Evolutionary conservation across 2,797 vertebrate genomes (phyloP).

Genomic region (Oryzias sinensis): DNA sequence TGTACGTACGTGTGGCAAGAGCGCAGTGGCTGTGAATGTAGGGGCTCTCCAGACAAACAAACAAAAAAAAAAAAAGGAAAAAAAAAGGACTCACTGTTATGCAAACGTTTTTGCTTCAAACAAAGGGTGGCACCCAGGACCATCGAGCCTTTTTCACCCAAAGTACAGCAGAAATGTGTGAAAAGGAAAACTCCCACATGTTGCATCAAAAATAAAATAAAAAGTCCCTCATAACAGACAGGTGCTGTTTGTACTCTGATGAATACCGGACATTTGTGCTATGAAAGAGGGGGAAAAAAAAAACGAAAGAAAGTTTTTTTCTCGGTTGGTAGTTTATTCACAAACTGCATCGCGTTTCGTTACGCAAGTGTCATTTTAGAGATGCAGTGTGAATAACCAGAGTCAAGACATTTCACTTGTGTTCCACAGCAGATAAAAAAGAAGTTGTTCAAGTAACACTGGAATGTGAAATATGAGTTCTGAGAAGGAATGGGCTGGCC

Average conservation of each 20-base stretch:
- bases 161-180: slow-evolving; percentile 42
- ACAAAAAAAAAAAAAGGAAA: slow-evolving; percentile 8
- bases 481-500: slow-evolving; percentile 47
- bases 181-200: slow-evolving; percentile 65
- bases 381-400: slow-evolving; percentile 22
- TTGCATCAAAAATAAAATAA: slow-evolving; percentile 33
- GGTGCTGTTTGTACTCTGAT: slow-evolving; percentile 32
- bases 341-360: slow-evolving; percentile 19
- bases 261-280: slow-evolving; percentile 40
- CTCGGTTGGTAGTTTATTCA: slow-evolving; percentile 38
- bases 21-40: slow-evolving; percentile 9
- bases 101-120: slow-evolving; percentile 40
- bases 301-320: slow-evolving; percentile 31
- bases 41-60: slow-evolving; percentile 54
- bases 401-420: slow-evolving; percentile 18
- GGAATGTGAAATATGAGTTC: slow-evolving; percentile 66
- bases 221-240: slow-evolving; percentile 52
- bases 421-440: slow-evolving; percentile 47
- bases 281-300: slow-evolving; percentile 28
- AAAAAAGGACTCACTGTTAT: slow-evolving; percentile 6
- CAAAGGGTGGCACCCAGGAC: slow-evolving; percentile 9
- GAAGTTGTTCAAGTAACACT: slow-evolving; percentile 49
- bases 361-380: slow-evolving; percentile 34
- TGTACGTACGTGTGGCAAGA: neutral
- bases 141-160: slow-evolving; percentile 33